Evolutionary conservation across 2,888 invertebrate genomes (phyloP).

Genomic region (Syrphus vitripennis): DNA sequence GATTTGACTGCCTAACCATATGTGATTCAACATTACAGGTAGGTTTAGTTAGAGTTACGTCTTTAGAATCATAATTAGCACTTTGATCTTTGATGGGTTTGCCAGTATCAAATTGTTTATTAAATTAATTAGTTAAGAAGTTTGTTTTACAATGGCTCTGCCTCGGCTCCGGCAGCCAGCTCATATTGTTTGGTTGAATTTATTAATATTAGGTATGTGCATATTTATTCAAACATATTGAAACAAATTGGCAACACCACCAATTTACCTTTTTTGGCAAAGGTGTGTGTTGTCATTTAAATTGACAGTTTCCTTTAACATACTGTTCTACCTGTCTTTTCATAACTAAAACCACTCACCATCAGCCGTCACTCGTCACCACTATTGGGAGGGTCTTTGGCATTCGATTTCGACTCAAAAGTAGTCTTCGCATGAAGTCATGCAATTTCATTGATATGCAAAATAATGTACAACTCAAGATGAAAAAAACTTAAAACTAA

Average conservation of each 20-base stretch:
- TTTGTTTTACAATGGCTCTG: too few species aligned
- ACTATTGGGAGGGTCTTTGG: constrained; percentile 16
- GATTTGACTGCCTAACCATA: background rate
- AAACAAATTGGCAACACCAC: constrained; percentile 46
- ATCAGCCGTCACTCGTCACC: background rate
- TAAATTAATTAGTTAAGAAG: too few species aligned
- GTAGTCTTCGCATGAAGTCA: constrained; percentile 2
- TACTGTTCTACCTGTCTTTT: constrained; percentile 38
- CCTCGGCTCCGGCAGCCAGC: background rate
- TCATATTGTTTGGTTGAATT: background rate
- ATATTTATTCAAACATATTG: background rate
- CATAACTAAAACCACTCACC: background rate
- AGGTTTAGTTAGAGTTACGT: background rate
- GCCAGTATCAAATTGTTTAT: background rate
- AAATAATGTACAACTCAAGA: background rate
- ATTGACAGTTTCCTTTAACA: constrained; percentile 60
- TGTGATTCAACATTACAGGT: background rate
- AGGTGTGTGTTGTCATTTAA: constrained; percentile 67
- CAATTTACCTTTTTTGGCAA: constrained; percentile 37
- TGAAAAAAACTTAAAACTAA: background rate
- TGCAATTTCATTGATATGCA: constrained; percentile 23
- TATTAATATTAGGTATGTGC: background rate
- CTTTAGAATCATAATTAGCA: background rate
- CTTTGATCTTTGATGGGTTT: background rate
- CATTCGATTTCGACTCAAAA: background rate